Percentiles rank a stretch among this genome's conserved stretches.
Evolutionary conservation across 1,140 invertebrate species (phyloP).

Genomic region (Drosophila micromelanica): DNA sequence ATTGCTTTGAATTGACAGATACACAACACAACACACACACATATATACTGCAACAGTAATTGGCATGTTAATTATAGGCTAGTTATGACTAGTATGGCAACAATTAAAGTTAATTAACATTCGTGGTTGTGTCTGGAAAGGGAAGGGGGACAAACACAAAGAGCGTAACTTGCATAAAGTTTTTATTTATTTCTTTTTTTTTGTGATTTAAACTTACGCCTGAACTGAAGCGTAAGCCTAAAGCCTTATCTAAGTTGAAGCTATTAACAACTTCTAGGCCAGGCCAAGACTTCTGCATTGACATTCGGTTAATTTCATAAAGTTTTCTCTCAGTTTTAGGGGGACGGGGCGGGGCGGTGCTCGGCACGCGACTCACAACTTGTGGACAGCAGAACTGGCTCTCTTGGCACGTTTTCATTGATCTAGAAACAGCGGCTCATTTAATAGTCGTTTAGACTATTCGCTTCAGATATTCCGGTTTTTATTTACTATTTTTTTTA

Average conservation of each 20-base stretch:
- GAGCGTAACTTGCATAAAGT: slow-evolving; percentile 5
- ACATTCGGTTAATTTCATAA: slow-evolving; percentile 26
- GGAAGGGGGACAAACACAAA: neutral
- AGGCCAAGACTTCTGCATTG: slow-evolving; percentile 10
- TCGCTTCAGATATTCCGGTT: slow-evolving; percentile 22
- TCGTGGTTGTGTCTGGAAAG: slow-evolving; percentile 6
- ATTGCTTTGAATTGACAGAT: slow-evolving; percentile 58
- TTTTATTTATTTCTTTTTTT: neutral
- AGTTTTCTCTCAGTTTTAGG: slow-evolving; percentile 19
- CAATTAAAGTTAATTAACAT: slow-evolving; percentile 81
- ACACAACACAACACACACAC: slow-evolving; percentile 18
- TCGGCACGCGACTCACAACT: slow-evolving; percentile 13
- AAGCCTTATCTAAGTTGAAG: slow-evolving; percentile 17
- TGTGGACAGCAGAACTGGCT: slow-evolving; percentile 19
- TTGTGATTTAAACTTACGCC: slow-evolving; percentile 1
- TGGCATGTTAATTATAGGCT: slow-evolving; percentile 76
- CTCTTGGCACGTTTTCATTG: slow-evolving; percentile 48
- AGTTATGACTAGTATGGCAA: slow-evolving; percentile 74
- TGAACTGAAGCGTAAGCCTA: slow-evolving; percentile 16
- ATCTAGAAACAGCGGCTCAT: slow-evolving; percentile 43
- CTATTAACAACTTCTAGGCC: slow-evolving; percentile 5
- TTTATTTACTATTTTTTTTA: neutral
- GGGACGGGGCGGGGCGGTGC: neutral
- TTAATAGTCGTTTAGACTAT: slow-evolving; percentile 24
- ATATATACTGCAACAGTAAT: slow-evolving; percentile 51